Percentiles rank a stretch among this genome's conserved stretches.
Conservation (phyloP, 2,113 vertebrate species). For the Poecilia latipinna region DNA sequence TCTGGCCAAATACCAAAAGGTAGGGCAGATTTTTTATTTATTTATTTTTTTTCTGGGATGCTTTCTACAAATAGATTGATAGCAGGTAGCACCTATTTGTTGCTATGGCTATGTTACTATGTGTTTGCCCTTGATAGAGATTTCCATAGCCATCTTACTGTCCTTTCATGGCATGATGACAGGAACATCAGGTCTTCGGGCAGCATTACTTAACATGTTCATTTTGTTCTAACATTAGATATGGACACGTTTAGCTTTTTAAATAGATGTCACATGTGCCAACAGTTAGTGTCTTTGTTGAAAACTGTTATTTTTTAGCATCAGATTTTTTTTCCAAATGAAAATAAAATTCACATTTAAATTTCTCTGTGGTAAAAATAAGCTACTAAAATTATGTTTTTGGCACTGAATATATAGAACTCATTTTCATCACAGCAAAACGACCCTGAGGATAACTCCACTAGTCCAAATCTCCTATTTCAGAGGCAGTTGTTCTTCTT, state of each 20-base stretch:
- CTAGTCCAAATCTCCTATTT: background rate
- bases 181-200: too few species aligned
- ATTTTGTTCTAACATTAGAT: too few species aligned
- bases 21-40: too few species aligned
- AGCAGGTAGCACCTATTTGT: background rate
- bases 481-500: background rate
- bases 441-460: conserved; percentile 5
- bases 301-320: too few species aligned
- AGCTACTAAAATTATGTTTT: background rate
- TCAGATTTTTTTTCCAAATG: too few species aligned
- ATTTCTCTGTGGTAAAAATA: background rate
- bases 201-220: too few species aligned
- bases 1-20: background rate
- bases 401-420: background rate
- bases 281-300: too few species aligned
- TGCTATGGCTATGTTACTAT: background rate
- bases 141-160: background rate
- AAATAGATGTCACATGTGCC: too few species aligned
- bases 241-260: too few species aligned
- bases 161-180: background rate
- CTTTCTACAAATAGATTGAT: background rate
- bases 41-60: background rate
- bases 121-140: background rate
- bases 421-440: conserved; percentile 22
- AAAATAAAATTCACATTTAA: background rate